phyloP scores from a whole-genome alignment of 2,797 vertebrate species.

The Danio choprae region DNA sequence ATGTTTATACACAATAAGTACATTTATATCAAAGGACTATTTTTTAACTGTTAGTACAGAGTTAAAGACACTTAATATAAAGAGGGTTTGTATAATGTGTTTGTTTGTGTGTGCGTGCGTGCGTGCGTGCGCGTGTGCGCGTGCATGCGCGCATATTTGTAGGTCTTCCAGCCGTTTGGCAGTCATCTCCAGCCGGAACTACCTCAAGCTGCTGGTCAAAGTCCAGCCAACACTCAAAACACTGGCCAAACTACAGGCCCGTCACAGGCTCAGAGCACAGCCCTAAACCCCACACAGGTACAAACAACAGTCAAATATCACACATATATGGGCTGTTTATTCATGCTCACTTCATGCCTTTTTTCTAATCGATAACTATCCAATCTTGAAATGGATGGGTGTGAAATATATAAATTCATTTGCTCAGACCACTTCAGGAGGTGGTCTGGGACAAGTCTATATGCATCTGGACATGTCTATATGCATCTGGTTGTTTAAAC shows the following conservation, averaged over 20 bases:
- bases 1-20: too few relatives aligned
- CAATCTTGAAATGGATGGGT: too few relatives aligned
- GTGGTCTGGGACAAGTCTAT: too few relatives aligned
- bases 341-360: too few relatives aligned
- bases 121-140: slow-evolving; percentile 5
- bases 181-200: slow-evolving; percentile 86
- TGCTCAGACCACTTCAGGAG: too few relatives aligned
- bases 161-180: slow-evolving; percentile 87
- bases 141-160: slow-evolving; percentile 2
- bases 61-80: too few relatives aligned
- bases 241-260: slow-evolving; percentile 72
- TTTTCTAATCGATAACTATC: too few relatives aligned
- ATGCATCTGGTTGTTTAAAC: too few relatives aligned
- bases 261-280: slow-evolving; percentile 43
- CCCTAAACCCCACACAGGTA: slow-evolving; percentile 62
- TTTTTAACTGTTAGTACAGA: too few relatives aligned
- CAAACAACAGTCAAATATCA: background rate
- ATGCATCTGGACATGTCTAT: too few relatives aligned
- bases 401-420: too few relatives aligned
- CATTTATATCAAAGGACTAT: too few relatives aligned
- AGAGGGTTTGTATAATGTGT: background rate
- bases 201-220: slow-evolving; percentile 88
- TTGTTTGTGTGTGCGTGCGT: background rate
- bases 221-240: slow-evolving; percentile 76
- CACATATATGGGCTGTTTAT: background rate